Evolutionary conservation across 1,140 invertebrate species (phyloP).

Genomic region (Cylas formicarius): DNA sequence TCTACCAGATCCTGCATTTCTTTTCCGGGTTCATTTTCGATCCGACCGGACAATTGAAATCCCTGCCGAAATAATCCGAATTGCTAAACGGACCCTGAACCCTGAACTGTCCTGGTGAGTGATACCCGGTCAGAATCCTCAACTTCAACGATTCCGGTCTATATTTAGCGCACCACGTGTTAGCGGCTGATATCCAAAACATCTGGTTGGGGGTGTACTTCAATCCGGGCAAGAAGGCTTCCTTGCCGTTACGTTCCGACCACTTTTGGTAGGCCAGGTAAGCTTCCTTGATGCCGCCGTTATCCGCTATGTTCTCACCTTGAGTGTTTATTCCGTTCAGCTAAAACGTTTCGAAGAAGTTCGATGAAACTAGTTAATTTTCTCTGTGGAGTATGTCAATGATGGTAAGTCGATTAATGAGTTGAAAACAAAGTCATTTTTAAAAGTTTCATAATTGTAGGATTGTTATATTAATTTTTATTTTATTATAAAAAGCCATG

Average conservation of each 20-base stretch:
- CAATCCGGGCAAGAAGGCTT: constrained; percentile 44
- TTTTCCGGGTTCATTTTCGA: constrained; percentile 80
- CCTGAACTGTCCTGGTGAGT: constrained; percentile 74
- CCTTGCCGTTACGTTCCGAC: constrained; percentile 37
- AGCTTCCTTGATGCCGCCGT: constrained; percentile 58
- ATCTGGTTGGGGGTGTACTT: constrained; percentile 53
- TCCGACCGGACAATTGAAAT: constrained; percentile 77
- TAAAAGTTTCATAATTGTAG: too few species aligned
- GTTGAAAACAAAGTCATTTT: too few species aligned
- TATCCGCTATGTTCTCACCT: constrained; percentile 63
- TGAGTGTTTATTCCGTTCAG: constrained; percentile 56
- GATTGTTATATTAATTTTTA: too few species aligned
- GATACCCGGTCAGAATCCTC: constrained; percentile 66
- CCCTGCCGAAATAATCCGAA: constrained; percentile 75
- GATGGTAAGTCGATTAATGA: too few species aligned
- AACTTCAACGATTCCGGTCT: constrained; percentile 65
- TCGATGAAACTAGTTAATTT: constrained; percentile 1
- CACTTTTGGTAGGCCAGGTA: constrained; percentile 51
- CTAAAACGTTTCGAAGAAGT: constrained; percentile 39
- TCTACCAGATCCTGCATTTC: constrained; percentile 80
- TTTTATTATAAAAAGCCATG: too few species aligned
- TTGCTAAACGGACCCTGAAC: constrained; percentile 87
- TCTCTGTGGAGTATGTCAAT: too few species aligned
- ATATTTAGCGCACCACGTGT: constrained; percentile 60
- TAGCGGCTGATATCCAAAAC: constrained; percentile 69